These are phyloP conservation scores for Nymphalis urticae DNA, from an alignment of 2,888 invertebrate genomes.

Conservation along the genomic window DNA sequence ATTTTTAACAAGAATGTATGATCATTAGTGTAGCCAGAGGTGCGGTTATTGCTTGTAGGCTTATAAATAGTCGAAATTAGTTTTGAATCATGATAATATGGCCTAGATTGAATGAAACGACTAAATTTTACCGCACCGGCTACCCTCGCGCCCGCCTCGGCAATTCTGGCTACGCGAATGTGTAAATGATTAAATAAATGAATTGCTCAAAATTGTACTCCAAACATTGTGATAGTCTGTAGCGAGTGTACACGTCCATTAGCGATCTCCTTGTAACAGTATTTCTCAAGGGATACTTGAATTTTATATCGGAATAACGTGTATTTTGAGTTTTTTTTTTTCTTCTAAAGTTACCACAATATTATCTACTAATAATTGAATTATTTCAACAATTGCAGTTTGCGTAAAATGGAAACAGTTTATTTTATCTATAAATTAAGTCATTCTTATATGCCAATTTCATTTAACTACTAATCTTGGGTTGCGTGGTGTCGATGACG, in stretches of 20 bases:
- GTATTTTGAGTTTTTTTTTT: constrained; percentile 4
- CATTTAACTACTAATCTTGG: constrained; percentile 11
- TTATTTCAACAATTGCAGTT: background rate
- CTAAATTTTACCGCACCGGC: background rate
- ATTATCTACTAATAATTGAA: constrained; percentile 1
- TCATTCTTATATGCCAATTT: constrained; percentile 13
- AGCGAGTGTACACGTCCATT: constrained; percentile 51
- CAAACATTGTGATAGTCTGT: constrained; percentile 53
- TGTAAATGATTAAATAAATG: constrained; percentile 10
- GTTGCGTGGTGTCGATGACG: background rate
- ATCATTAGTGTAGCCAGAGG: constrained; percentile 8
- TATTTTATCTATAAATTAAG: background rate
- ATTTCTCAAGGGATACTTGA: constrained; percentile 20
- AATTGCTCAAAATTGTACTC: constrained; percentile 66
- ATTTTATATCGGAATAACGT: constrained; percentile 21
- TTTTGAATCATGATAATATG: no score
- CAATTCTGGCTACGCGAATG: background rate
- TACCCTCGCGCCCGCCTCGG: background rate
- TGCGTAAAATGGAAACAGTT: background rate
- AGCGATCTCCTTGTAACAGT: constrained; percentile 34
- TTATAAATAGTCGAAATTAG: no score
- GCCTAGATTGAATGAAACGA: no score
- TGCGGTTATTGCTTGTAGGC: background rate
- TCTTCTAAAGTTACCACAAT: constrained; percentile 28
- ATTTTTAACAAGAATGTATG: constrained; percentile 30